A percentile compares a stretch with the other conserved stretches of the same genome.
Evolutionary conservation across 2,113 vertebrate genomes (phyloP).

Genomic region (Hippocampus abdominalis): DNA sequence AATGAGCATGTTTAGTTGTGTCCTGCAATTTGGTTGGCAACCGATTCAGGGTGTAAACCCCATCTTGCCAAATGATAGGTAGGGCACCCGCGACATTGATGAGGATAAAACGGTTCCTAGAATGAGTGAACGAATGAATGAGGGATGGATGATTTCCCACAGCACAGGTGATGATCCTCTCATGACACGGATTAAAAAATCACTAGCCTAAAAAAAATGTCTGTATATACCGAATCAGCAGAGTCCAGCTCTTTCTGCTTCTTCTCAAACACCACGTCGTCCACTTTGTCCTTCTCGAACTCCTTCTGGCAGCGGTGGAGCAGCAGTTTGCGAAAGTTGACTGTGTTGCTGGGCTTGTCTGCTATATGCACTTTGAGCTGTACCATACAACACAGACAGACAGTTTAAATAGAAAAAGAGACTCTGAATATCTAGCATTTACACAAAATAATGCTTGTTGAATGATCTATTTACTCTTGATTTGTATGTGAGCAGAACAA

Average conservation of each 20-base stretch:
- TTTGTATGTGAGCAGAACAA: neutral
- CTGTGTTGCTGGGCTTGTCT: conserved; percentile 88
- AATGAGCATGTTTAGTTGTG: no score
- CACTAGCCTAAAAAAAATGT: neutral
- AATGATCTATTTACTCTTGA: neutral
- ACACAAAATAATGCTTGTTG: neutral
- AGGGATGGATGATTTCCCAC: neutral
- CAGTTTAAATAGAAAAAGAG: neutral
- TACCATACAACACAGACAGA: conserved; percentile 6
- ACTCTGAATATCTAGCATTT: neutral
- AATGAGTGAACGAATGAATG: no score
- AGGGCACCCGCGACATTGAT: no score
- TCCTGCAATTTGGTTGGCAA: no score
- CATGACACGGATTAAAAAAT: neutral
- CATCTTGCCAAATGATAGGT: no score
- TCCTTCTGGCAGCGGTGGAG: conserved; percentile 98
- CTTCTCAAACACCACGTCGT: conserved; percentile 94
- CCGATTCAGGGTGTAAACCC: no score
- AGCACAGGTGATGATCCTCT: neutral
- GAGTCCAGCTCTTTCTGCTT: conserved; percentile 96
- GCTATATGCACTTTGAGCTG: conserved; percentile 88
- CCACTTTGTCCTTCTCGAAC: conserved; percentile 97
- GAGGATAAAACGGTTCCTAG: no score
- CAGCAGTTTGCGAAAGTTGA: conserved; percentile 95
- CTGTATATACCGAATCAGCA: conserved; percentile 80